Evolutionary conservation across 2,797 vertebrate genomes (phyloP), one percentile per base, ranked within the genome.

Genomic region (Pangasius larnaudii): DNA sequence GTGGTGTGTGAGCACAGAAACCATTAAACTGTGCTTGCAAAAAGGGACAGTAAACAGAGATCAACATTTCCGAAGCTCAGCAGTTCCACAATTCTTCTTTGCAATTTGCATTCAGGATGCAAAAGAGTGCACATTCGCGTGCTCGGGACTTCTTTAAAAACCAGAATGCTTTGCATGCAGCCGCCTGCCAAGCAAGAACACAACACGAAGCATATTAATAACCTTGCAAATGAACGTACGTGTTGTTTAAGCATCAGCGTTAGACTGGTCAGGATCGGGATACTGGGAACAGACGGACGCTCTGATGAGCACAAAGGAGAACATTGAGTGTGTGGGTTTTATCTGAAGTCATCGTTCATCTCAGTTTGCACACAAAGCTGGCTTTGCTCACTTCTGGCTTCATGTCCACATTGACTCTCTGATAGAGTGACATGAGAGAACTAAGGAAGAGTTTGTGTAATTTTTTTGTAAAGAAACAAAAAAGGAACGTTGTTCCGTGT

Each of bases 281-380:
- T 9, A 10, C n/a, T 18, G 7, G 51, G 75, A 30, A 8, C 42
- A n/a, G 27, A n/a, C 18, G 51, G 22, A 63, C 58, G 49, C 71
- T 74, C 39, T 33, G n/a, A 18, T 22, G 53, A 74, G 80, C 39
- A 89, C 88, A 79, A 51, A 61, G 78, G 85, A 27, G 49, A 82
- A 71, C 78, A 36, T 79, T 36, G 78, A 59, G 56, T 84, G 89
- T 83, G 77, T 58, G 53, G 14, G 42, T 67, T 79, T 79, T 87
- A 84, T 85, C 85, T 53, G 49, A 58, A 75, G 83, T 36, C 79
- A 75, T 87, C 86, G 84, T 88, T 88, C 46, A 42, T 80, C 79
- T 63, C 33, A 14, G 72, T 71, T 36, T 65, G 33, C 72, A 71
- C 89, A 84, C 79, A 82, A 39, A 77, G 67, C 13, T 11, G 22